Evolutionary conservation across 1,140 invertebrate genomes (phyloP), one percentile per base, ranked within the genome.

Genomic region (Nomia melanderi): DNA sequence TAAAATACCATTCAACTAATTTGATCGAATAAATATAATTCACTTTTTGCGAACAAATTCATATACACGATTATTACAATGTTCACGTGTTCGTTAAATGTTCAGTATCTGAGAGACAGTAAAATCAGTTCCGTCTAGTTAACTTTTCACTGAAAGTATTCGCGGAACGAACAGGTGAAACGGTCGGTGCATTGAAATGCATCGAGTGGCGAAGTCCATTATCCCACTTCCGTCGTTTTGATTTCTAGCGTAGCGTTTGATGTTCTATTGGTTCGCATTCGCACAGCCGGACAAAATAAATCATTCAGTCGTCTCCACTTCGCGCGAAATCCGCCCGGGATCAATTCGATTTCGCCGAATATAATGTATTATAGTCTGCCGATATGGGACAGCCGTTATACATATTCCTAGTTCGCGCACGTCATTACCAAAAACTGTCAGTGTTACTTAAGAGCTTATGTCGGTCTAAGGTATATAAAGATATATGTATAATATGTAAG

Each of bases 191-290:
- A 54, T 69, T 50, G 69, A 83, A 78, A 70, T 70, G 50, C 57
- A 64, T 82, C 67, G 74, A 47, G 11, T 67, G 36, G 63, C 36
- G 53, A 71, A 82, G 69, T 78, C 77, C 76, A 83, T 83, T 83
- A 81, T 83, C 56, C 76, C 60, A 75, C 70, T 82, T 78, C 80
- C 81, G 80, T 74, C 80, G 50, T 66, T 73, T 82, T 77, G 78
- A 82, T 82, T 75, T 81, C 70, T 70, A 65, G 60, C 76, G 64
- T 72, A 71, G 59, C 63, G 70, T 82, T 82, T 82, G 82, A 83
- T 72, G 82, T 82, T 75, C 77, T 70, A 73, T 75, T 79, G 76
- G 67, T 41, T 57, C 76, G 29, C 17, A 44, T 74, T 65, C 80
- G 64, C 47, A 63, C 54, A 9, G 20, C 27, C 60, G 80, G 79